Evolutionary conservation across 2,113 vertebrate genomes (phyloP).

Genomic region (Brachypodius melanocephalos): DNA sequence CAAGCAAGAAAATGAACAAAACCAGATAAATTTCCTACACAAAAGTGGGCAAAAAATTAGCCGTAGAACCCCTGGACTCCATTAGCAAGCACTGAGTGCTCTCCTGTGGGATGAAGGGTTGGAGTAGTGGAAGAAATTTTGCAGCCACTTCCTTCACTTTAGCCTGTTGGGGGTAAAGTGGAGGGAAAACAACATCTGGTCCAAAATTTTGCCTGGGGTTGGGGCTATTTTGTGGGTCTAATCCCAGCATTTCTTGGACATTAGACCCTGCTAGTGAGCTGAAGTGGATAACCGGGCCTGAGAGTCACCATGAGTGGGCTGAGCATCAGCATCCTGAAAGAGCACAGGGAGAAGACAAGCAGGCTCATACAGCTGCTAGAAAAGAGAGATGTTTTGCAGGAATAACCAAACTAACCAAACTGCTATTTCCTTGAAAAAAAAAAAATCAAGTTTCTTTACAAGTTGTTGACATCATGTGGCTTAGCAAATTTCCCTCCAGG

Average conservation of each 20-base stretch:
- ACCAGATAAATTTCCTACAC: background rate
- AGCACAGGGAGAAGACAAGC: background rate
- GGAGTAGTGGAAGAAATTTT: background rate
- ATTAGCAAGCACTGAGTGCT: background rate
- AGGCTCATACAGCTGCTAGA: background rate
- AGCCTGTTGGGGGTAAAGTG: background rate
- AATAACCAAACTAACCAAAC: background rate
- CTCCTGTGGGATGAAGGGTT: background rate
- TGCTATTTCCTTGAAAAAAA: background rate
- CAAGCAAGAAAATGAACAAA: background rate
- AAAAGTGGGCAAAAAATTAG: background rate
- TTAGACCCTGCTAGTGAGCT: background rate
- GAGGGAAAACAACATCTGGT: background rate
- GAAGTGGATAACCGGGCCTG: background rate
- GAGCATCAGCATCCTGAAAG: background rate
- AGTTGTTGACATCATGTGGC: slow-evolving; percentile 38
- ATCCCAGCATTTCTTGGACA: background rate
- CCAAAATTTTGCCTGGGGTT: background rate
- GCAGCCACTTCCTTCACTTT: background rate
- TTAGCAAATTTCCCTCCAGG: slow-evolving; percentile 50
- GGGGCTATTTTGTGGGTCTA: background rate
- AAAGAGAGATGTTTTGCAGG: background rate
- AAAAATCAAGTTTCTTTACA: slow-evolving; percentile 25
- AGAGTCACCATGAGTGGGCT: accelerated
- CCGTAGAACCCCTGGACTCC: background rate